These are phyloP conservation scores for Wiebesia pumilae DNA, from an alignment of 1,140 invertebrate genomes.

Conservation along the genomic window DNA sequence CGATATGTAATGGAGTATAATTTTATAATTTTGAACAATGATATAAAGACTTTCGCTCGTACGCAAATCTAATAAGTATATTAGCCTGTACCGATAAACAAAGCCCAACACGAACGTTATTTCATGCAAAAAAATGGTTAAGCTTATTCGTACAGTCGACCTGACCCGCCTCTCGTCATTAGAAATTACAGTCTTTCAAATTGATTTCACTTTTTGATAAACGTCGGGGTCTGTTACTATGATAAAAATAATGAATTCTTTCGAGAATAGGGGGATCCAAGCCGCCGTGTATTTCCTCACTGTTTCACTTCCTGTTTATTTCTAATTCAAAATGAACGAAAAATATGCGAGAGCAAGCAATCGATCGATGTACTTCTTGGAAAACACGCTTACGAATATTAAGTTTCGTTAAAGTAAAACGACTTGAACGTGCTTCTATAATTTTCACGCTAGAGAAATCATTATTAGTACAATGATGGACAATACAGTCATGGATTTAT, in stretches of 20 bases:
- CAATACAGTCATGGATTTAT: background rate
- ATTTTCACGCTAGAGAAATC: background rate
- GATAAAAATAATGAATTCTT: constrained; percentile 1
- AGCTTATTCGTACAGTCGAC: background rate
- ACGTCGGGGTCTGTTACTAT: background rate
- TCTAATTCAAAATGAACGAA: background rate
- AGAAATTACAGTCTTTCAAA: constrained; percentile 18
- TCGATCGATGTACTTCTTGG: background rate
- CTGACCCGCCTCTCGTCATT: too few species aligned
- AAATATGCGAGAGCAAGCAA: background rate
- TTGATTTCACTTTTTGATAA: constrained; percentile 13
- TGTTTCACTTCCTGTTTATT: background rate
- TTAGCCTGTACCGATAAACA: background rate
- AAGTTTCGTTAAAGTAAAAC: too few species aligned
- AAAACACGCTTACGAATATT: background rate
- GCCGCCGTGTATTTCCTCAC: background rate
- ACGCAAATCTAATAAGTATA: background rate
- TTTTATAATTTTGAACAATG: background rate
- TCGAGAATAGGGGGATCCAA: background rate
- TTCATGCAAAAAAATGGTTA: background rate
- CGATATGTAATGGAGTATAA: background rate
- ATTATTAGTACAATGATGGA: background rate
- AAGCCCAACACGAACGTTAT: background rate
- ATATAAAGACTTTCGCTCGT: background rate
- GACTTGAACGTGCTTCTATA: background rate